A percentile compares a stretch with the other conserved stretches of the same genome.
Conservation (phyloP, 2,888 invertebrate species). For the Drosophila greeni region DNA sequence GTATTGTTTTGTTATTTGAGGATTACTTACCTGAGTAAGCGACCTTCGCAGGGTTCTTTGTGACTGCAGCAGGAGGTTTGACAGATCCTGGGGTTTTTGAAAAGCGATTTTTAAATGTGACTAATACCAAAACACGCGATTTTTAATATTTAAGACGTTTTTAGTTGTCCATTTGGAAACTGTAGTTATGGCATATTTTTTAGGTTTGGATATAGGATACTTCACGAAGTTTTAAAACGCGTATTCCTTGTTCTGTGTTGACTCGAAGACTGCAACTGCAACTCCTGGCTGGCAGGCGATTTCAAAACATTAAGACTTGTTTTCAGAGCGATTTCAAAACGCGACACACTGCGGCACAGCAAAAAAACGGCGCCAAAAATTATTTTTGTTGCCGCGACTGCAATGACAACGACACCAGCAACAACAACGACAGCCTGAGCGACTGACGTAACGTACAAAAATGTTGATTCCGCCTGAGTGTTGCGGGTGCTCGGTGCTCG, state of each 20-base stretch:
- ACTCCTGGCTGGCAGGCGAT: constrained; percentile 26
- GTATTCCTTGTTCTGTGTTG: neutral
- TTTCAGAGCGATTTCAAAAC: constrained; percentile 36
- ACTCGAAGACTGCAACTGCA: constrained; percentile 5
- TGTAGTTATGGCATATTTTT: neutral
- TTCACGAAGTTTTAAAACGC: neutral
- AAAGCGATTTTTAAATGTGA: neutral
- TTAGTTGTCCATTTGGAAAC: neutral
- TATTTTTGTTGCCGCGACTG: constrained; percentile 29
- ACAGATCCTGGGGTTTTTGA: neutral
- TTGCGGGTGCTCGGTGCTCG: constrained; percentile 21
- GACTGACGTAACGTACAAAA: constrained; percentile 68
- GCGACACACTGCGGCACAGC: constrained; percentile 33
- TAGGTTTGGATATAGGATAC: neutral
- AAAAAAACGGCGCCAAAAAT: constrained; percentile 64
- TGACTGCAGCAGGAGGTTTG: neutral
- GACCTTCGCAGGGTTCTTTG: neutral
- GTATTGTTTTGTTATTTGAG: constrained; percentile 3
- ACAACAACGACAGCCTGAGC: constrained; percentile 24
- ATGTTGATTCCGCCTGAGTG: constrained; percentile 53
- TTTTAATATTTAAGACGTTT: neutral
- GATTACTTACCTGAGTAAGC: constrained; percentile 6
- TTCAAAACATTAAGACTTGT: constrained; percentile 5
- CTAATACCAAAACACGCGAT: neutral
- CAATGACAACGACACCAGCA: constrained; percentile 13